These are phyloP conservation scores for Danaus melanippus DNA, from an alignment of 1,140 invertebrate genomes.

Conservation along the genomic window DNA sequence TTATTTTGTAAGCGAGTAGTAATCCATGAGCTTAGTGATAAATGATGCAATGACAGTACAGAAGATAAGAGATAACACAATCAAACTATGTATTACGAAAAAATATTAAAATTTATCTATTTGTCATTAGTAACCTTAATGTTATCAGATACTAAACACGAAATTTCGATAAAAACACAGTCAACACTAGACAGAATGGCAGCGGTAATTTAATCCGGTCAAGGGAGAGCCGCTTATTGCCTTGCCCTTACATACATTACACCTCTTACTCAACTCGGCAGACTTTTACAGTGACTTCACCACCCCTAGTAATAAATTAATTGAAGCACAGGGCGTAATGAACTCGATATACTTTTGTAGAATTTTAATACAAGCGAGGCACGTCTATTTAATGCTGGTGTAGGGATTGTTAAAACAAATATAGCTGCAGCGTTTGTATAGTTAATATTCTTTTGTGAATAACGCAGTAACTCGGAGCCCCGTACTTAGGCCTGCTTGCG, in stretches of 20 bases:
- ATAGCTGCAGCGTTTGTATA: constrained; percentile 3
- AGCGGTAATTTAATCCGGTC: constrained; percentile 46
- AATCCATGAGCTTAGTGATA: too few species aligned
- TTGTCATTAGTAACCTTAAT: background rate
- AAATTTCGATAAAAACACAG: constrained; percentile 34
- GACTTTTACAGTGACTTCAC: constrained; percentile 41
- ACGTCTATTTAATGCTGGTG: background rate
- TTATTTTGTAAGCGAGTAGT: too few species aligned
- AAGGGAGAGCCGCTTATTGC: constrained; percentile 43
- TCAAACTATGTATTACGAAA: background rate
- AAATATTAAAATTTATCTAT: constrained; percentile 1
- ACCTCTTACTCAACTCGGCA: constrained; percentile 31
- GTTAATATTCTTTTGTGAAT: constrained; percentile 10
- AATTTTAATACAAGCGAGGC: constrained; percentile 36
- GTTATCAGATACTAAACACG: background rate
- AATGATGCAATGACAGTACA: too few species aligned
- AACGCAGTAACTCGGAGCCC: constrained; percentile 1
- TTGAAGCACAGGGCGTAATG: constrained; percentile 39
- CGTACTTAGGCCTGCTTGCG: background rate
- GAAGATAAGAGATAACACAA: too few species aligned
- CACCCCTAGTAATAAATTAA: constrained; percentile 21
- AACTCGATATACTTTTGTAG: constrained; percentile 38
- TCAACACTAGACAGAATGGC: constrained; percentile 47
- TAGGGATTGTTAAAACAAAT: constrained; percentile 9
- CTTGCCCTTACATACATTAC: constrained; percentile 41